Evolutionary conservation across 2,888 invertebrate species (phyloP).

Genomic region (Fragum sueziense): DNA sequence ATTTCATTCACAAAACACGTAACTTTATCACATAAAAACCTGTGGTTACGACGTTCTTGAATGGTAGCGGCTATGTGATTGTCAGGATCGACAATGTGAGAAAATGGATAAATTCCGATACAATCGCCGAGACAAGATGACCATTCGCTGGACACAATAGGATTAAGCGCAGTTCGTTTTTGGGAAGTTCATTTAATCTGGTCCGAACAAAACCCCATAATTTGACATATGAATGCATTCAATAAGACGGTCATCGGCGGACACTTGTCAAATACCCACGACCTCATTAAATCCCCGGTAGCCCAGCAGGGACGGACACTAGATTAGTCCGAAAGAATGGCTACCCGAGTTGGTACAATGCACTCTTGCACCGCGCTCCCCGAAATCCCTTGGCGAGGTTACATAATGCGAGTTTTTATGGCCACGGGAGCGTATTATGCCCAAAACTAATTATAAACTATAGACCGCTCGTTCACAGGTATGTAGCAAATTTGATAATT

Average conservation of each 20-base stretch:
- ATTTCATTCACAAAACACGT: too few species aligned
- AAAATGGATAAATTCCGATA: constrained; percentile 58
- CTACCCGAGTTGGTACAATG: constrained; percentile 48
- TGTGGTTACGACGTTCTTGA: too few species aligned
- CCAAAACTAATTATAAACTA: constrained; percentile 64
- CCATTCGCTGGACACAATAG: constrained; percentile 51
- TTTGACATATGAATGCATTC: constrained; percentile 64
- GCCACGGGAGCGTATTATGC: constrained; percentile 56
- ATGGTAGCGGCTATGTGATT: constrained; percentile 49
- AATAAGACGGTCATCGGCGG: constrained; percentile 53
- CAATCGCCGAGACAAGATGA: constrained; percentile 50
- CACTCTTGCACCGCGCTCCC: constrained; percentile 35
- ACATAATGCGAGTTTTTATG: constrained; percentile 53
- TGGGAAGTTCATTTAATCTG: constrained; percentile 63
- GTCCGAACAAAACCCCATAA: constrained; percentile 61
- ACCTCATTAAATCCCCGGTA: constrained; percentile 62
- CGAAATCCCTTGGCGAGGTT: constrained; percentile 47
- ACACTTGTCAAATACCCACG: constrained; percentile 59
- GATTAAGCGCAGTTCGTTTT: constrained; percentile 60
- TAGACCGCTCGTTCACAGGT: constrained; percentile 34
- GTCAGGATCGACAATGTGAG: constrained; percentile 54
- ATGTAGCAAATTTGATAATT: constrained; percentile 38
- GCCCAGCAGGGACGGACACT: constrained; percentile 57
- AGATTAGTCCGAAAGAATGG: constrained; percentile 61
- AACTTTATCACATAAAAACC: too few species aligned